Percentiles rank a stretch among this genome's conserved stretches.
Conservation (phyloP, 92 coral and sea anemone species). For the Anthopleura xanthogrammica region DNA sequence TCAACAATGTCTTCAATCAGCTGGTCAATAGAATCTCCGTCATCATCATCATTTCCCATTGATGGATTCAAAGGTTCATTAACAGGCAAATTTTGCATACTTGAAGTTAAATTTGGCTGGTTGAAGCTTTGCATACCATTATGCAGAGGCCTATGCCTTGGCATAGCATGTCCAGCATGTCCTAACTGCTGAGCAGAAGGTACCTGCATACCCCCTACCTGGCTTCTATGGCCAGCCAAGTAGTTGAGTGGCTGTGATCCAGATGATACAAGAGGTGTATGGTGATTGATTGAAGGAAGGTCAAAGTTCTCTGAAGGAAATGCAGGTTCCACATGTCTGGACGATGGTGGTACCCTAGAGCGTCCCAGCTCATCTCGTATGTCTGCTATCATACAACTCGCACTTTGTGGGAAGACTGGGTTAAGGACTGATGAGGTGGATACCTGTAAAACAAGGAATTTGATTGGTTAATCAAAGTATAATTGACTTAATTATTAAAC, state of each 20-base stretch:
- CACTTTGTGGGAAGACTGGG: slow-evolving; percentile 73
- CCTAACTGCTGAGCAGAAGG: slow-evolving; percentile 27
- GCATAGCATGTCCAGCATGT: slow-evolving; percentile 28
- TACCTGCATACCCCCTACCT: slow-evolving; percentile 25
- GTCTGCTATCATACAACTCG: slow-evolving; percentile 58
- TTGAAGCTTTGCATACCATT: slow-evolving; percentile 49
- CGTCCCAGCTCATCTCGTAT: slow-evolving; percentile 68
- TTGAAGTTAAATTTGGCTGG: slow-evolving; percentile 49
- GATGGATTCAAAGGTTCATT: slow-evolving; percentile 53
- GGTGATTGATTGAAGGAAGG: slow-evolving; percentile 85
- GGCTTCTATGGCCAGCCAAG: slow-evolving; percentile 30
- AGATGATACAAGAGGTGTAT: slow-evolving; percentile 35
- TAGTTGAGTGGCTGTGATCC: slow-evolving; percentile 29
- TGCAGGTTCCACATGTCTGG: slow-evolving; percentile 69
- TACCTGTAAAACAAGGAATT: slow-evolving; percentile 35
- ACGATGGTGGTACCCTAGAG: slow-evolving; percentile 38
- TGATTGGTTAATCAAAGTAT: too few species aligned
- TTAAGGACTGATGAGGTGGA: slow-evolving; percentile 59
- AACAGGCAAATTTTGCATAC: slow-evolving; percentile 33
- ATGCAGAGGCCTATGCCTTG: slow-evolving; percentile 36
- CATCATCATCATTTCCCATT: slow-evolving; percentile 60
- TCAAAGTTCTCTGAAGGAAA: slow-evolving; percentile 96
- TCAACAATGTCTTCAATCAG: slow-evolving; percentile 96
- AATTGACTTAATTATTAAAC: background rate
- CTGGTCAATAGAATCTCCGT: slow-evolving; percentile 68